phyloP scores from a whole-genome alignment of 2,888 invertebrate genomes.

The Amblyjoppa fuscipennis region DNA sequence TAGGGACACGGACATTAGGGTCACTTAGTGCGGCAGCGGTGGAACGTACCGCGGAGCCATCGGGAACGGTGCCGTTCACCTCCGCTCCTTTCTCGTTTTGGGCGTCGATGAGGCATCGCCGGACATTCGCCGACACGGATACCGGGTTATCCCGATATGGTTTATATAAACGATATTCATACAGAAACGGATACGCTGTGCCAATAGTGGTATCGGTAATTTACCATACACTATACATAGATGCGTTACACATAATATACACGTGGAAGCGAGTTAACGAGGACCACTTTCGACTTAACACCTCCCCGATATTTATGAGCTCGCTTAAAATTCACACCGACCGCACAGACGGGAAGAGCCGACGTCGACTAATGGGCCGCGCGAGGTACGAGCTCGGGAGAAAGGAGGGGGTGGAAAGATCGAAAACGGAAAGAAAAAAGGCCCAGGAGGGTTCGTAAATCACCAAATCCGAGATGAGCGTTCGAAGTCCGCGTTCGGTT shows the following conservation, averaged over 20 bases:
- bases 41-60: constrained; percentile 22
- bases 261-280: constrained; percentile 34
- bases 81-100: constrained; percentile 20
- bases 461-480: constrained; percentile 70
- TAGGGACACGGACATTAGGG: constrained; percentile 72
- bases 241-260: constrained; percentile 35
- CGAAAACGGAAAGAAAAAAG: constrained; percentile 21
- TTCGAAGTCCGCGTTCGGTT: constrained; percentile 23
- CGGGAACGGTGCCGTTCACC: background rate
- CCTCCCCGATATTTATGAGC: constrained; percentile 71
- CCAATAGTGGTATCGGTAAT: background rate
- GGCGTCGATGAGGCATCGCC: constrained; percentile 43
- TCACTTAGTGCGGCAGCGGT: constrained; percentile 67
- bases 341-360: constrained; percentile 37
- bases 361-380: constrained; percentile 47
- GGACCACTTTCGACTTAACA: constrained; percentile 42
- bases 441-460: constrained; percentile 68
- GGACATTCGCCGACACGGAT: constrained; percentile 13
- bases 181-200: constrained; percentile 7
- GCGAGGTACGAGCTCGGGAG: constrained; percentile 59
- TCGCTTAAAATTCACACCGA: constrained; percentile 62
- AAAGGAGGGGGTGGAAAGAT: background rate
- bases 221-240: background rate
- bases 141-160: background rate
- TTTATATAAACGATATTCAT: constrained; percentile 47